Conservation (phyloP, 2,797 vertebrate genomes). For the Cuniculus paca region DNA sequence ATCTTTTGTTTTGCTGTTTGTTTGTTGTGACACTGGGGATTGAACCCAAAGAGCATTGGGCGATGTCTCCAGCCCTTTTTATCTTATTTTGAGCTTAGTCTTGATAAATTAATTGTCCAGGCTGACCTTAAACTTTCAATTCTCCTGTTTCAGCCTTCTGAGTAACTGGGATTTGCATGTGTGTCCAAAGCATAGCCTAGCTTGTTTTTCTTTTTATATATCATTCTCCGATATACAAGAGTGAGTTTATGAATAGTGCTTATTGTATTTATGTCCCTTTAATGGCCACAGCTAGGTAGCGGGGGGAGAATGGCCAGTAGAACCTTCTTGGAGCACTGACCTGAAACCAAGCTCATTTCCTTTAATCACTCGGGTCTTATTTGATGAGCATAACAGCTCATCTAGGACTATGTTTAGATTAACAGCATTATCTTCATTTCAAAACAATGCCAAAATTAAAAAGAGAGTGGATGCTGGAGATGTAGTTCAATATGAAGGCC, state of each 20-base stretch:
- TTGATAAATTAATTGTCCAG: neutral
- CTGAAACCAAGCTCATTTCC: neutral
- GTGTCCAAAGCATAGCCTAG: neutral
- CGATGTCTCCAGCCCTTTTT: neutral
- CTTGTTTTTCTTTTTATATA: neutral
- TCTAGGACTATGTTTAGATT: neutral
- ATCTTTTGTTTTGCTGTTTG: neutral
- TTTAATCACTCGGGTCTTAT: neutral
- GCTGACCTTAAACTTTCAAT: neutral
- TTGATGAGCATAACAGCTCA: neutral
- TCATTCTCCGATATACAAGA: neutral
- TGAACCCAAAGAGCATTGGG: neutral
- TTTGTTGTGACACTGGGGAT: neutral
- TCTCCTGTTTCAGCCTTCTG: no score
- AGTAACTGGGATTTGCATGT: neutral
- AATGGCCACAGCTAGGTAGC: neutral
- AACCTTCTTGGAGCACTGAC: neutral
- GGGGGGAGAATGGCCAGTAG: neutral
- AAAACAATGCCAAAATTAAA: neutral
- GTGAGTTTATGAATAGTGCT: neutral
- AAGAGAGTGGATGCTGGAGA: neutral
- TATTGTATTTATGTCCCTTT: neutral
- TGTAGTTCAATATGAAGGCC: neutral
- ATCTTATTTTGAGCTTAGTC: neutral
- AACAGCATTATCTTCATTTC: neutral